A percentile compares a stretch with the other conserved stretches of the same genome.
These are phyloP conservation scores for Muntiacus reevesi DNA, from an alignment of 2,113 vertebrate species.

Conservation along the genomic window DNA sequence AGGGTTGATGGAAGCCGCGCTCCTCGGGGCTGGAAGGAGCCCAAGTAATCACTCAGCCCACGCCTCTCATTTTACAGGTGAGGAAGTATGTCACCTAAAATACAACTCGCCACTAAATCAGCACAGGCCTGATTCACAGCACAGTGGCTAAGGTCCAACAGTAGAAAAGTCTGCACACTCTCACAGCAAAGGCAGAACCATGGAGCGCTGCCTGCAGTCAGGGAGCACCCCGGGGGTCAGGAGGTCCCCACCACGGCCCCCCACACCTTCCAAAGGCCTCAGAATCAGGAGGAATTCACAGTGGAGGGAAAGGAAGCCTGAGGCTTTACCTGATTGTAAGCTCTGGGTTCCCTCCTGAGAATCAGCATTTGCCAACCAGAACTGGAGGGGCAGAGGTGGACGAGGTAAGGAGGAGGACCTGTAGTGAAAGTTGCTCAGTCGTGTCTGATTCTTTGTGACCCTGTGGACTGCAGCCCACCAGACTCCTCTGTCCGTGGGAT, in stretches of 20 bases:
- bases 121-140: background rate
- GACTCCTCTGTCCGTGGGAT: background rate
- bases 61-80: background rate
- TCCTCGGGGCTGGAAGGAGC: background rate
- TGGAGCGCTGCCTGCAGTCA: rapidly evolving
- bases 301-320: background rate
- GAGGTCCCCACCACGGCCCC: no score
- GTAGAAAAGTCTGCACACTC: background rate
- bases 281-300: background rate
- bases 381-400: background rate
- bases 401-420: background rate
- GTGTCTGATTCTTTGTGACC: background rate
- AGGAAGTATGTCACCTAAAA: background rate
- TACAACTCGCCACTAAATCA: background rate
- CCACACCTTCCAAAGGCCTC: background rate
- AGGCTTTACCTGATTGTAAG: no score
- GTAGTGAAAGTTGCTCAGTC: background rate
- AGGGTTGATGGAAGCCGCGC: background rate
- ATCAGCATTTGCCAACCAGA: no score
- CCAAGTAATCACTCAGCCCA: background rate
- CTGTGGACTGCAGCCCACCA: background rate
- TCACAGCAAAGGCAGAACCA: background rate
- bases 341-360: background rate
- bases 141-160: background rate
- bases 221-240: rapidly evolving